Conservation (phyloP, 2,113 vertebrate genomes). For the Trematocara unimaculatum region DNA sequence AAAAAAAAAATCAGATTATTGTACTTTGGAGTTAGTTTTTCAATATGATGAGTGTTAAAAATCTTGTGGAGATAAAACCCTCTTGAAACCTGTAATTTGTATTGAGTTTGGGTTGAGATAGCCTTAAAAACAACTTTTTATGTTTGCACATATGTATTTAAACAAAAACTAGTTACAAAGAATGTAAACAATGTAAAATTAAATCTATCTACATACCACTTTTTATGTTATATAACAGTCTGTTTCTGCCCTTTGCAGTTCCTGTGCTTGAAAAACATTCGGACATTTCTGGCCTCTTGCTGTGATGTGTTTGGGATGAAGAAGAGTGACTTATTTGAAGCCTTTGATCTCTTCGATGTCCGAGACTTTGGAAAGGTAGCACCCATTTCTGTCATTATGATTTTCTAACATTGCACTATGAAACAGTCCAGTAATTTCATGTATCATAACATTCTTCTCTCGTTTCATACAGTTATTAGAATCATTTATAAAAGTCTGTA, state of each 20-base stretch:
- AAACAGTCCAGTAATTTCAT: background rate
- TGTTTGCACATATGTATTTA: background rate
- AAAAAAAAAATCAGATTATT: background rate
- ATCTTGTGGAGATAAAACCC: background rate
- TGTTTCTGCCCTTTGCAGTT: conserved; percentile 70
- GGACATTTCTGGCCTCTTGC: conserved; percentile 88
- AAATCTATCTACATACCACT: background rate
- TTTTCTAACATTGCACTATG: background rate
- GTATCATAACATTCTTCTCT: background rate
- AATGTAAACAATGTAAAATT: background rate
- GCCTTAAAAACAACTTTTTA: background rate
- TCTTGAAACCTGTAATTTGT: background rate
- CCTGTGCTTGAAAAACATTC: conserved; percentile 95
- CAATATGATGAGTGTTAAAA: background rate
- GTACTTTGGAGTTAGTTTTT: background rate
- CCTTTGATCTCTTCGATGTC: conserved; percentile 94
- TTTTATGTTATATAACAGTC: background rate
- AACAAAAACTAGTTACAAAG: background rate
- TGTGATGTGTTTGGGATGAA: conserved; percentile 86
- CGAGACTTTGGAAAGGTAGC: conserved; percentile 94
- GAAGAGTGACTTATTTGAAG: conserved; percentile 91
- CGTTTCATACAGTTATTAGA: background rate
- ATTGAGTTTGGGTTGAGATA: background rate
- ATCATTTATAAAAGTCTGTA: background rate
- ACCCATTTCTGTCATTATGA: background rate